These are phyloP conservation scores for Eumerus sabulonum DNA, from an alignment of 2,888 invertebrate genomes.

Conservation along the genomic window DNA sequence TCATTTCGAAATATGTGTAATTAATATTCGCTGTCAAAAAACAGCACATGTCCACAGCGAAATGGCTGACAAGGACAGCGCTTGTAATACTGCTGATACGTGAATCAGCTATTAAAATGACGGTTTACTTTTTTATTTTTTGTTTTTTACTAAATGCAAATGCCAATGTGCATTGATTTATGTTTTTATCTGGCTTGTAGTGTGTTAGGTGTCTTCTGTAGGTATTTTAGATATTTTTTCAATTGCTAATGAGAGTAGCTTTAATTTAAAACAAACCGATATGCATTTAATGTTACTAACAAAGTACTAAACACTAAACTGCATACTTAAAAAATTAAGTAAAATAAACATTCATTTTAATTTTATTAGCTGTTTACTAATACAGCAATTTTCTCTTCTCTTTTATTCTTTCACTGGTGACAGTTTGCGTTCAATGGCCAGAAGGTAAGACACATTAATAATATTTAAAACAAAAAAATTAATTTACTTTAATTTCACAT, in stretches of 20 bases:
- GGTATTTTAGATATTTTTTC: too few species aligned
- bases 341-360: slow-evolving; percentile 3
- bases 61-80: too few species aligned
- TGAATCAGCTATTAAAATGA: too few species aligned
- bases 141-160: too few species aligned
- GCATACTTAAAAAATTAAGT: not conserved
- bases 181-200: too few species aligned
- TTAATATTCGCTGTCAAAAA: too few species aligned
- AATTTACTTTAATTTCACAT: slow-evolving; percentile 13
- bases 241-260: slow-evolving; percentile 29
- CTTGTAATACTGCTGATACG: too few species aligned
- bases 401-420: slow-evolving; percentile 51
- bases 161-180: too few species aligned
- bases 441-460: slow-evolving; percentile 84
- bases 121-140: too few species aligned
- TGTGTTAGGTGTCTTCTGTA: too few species aligned
- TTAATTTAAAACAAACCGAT: slow-evolving; percentile 30
- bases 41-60: too few species aligned
- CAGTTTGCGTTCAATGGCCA: slow-evolving; percentile 95
- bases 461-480: slow-evolving; percentile 18
- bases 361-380: slow-evolving; percentile 12
- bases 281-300: slow-evolving; percentile 40
- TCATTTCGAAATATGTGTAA: too few species aligned
- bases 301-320: not conserved
- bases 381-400: slow-evolving; percentile 31